Percentiles rank a stretch among this genome's conserved stretches.
Evolutionary conservation across 2,888 invertebrate genomes (phyloP).

Genomic region (Pasiphila rectangulata): DNA sequence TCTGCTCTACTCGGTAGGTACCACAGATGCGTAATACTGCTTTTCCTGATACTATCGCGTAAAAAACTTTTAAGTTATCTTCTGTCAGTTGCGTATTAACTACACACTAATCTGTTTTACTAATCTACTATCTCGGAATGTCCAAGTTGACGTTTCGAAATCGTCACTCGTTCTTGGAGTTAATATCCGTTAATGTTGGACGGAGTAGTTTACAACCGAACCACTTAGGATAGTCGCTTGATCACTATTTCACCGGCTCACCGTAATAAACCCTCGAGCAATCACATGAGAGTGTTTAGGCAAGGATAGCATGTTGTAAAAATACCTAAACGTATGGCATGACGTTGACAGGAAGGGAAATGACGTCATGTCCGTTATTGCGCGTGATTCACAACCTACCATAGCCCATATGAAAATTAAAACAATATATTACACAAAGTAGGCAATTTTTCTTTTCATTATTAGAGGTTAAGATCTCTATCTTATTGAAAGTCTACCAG

Average conservation of each 20-base stretch:
- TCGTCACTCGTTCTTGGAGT: slow-evolving; percentile 55
- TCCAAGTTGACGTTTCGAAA: slow-evolving; percentile 64
- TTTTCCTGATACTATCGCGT: slow-evolving; percentile 55
- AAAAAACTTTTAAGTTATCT: slow-evolving; percentile 52
- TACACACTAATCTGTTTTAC: slow-evolving; percentile 31
- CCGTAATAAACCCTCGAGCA: slow-evolving; percentile 20
- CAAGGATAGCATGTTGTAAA: slow-evolving; percentile 2
- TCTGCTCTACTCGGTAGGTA: slow-evolving; percentile 54
- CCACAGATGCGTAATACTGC: slow-evolving; percentile 60
- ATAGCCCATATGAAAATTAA: slow-evolving; percentile 22
- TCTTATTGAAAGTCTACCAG: slow-evolving; percentile 31
- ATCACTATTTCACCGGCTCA: slow-evolving; percentile 48
- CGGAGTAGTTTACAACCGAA: slow-evolving; percentile 55
- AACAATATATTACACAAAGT: slow-evolving; percentile 21
- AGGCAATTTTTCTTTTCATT: slow-evolving; percentile 36
- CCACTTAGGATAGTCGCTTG: slow-evolving; percentile 60
- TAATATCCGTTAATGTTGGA: slow-evolving; percentile 64
- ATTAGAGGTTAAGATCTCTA: slow-evolving; percentile 28
- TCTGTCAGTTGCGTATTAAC: slow-evolving; percentile 47
- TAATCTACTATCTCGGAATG: slow-evolving; percentile 70
- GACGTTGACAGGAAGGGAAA: slow-evolving; percentile 21
- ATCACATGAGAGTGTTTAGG: neutral
- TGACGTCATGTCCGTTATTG: neutral
- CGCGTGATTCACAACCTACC: neutral
- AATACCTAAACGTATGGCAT: slow-evolving; percentile 25